Conservation (phyloP, 1,140 invertebrate species). For the Drosophila subobscura region DNA sequence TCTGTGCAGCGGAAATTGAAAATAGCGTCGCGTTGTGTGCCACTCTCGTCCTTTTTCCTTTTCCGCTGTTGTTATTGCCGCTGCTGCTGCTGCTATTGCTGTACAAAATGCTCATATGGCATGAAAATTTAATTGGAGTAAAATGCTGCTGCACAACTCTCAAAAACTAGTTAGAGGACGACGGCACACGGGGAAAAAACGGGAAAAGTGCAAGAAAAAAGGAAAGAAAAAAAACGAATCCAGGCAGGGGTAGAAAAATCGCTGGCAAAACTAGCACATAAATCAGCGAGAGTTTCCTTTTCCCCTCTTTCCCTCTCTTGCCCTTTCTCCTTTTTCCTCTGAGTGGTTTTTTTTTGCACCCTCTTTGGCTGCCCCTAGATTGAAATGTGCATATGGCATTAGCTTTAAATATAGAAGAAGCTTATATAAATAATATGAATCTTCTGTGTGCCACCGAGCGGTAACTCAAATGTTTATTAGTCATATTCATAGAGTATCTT, state of each 20-base stretch:
- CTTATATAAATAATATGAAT: constrained; percentile 53
- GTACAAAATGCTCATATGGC: constrained; percentile 74
- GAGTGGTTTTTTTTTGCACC: neutral
- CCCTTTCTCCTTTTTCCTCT: constrained; percentile 15
- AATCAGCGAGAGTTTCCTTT: constrained; percentile 54
- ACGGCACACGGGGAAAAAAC: constrained; percentile 29
- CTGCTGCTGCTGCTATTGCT: constrained; percentile 31
- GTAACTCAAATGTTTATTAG: constrained; percentile 47
- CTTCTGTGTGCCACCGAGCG: constrained; percentile 31
- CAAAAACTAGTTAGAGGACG: constrained; percentile 67
- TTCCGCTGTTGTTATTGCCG: constrained; percentile 26
- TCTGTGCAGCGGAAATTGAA: constrained; percentile 74
- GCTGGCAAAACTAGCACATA: constrained; percentile 40
- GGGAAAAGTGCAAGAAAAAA: constrained; percentile 20
- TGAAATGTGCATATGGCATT: constrained; percentile 75
- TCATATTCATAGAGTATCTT: constrained; percentile 4
- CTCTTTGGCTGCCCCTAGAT: constrained; percentile 43
- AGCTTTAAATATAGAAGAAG: constrained; percentile 59
- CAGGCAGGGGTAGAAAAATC: constrained; percentile 11
- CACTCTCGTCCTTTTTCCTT: constrained; percentile 43
- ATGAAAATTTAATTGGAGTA: constrained; percentile 81
- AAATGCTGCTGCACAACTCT: constrained; percentile 75
- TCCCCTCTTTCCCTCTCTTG: neutral
- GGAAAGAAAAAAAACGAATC: constrained; percentile 27
- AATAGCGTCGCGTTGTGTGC: constrained; percentile 66